Evolutionary conservation across 2,888 invertebrate genomes (phyloP).

Genomic region (Macaria notata): DNA sequence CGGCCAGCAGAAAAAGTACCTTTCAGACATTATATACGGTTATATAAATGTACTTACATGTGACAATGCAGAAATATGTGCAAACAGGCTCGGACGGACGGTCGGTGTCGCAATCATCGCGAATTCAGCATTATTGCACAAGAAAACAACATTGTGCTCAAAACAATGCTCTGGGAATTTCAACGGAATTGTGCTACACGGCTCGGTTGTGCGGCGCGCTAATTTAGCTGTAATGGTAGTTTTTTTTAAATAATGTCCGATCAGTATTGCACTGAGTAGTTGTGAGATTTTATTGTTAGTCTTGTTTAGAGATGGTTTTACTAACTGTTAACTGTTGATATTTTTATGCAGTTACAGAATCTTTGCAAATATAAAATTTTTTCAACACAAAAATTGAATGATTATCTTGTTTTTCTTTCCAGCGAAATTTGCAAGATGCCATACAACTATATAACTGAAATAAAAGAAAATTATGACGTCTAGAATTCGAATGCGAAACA

Average conservation of each 20-base stretch:
- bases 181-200: constrained; percentile 48
- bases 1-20: constrained; percentile 21
- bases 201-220: constrained; percentile 3
- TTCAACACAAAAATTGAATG: no score
- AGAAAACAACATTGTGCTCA: constrained; percentile 71
- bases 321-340: no score
- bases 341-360: no score
- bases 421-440: not conserved
- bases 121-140: constrained; percentile 74
- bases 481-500: constrained; percentile 3
- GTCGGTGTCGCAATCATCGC: constrained; percentile 66
- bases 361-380: no score
- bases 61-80: constrained; percentile 57
- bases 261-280: no score
- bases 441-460: not conserved
- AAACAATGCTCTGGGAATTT: constrained; percentile 69
- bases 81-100: constrained; percentile 60
- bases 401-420: no score
- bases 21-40: constrained; percentile 44
- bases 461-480: not conserved
- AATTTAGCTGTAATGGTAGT: no score
- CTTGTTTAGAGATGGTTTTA: no score
- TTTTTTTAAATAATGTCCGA: no score
- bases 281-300: no score
- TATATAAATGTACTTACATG: constrained; percentile 24